These are phyloP conservation scores for Acrocephalus scirpaceus DNA, from an alignment of 2,797 vertebrate species.

Conservation along the genomic window DNA sequence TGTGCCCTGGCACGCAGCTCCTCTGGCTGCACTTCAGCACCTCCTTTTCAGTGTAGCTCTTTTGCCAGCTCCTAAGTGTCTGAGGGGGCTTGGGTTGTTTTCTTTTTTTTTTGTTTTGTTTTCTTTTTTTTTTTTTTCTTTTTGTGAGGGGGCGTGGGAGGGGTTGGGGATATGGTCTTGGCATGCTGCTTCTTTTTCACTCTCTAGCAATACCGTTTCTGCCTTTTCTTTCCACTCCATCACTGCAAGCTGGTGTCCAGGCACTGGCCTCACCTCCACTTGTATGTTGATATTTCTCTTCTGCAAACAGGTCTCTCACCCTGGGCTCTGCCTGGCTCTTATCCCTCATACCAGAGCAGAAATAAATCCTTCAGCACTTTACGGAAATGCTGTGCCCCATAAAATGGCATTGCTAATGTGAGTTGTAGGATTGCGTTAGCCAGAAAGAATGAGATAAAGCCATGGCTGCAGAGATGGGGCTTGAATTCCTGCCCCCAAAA, in stretches of 20 bases:
- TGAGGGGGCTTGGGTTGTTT: neutral
- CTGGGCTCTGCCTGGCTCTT: neutral
- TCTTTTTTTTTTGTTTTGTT: neutral
- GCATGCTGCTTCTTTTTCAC: neutral
- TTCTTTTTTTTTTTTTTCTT: too few relatives aligned
- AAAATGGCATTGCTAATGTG: neutral
- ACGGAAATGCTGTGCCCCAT: neutral
- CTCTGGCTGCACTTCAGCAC: neutral
- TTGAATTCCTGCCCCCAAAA: conserved; percentile 25
- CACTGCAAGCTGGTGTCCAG: neutral
- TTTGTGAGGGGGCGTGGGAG: too few relatives aligned
- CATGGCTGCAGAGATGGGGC: neutral
- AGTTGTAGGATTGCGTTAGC: neutral
- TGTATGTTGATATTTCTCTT: neutral
- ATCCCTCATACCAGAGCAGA: neutral
- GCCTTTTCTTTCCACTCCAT: neutral
- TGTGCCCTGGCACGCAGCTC: neutral
- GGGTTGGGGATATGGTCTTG: neutral
- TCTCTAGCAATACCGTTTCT: neutral
- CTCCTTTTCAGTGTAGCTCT: neutral
- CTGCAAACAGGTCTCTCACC: neutral
- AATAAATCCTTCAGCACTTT: neutral
- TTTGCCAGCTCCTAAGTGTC: neutral
- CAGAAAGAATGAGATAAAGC: neutral
- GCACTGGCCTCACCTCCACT: neutral